Conservation (phyloP, 2,888 invertebrate genomes). For the Mimas tiliae region DNA sequence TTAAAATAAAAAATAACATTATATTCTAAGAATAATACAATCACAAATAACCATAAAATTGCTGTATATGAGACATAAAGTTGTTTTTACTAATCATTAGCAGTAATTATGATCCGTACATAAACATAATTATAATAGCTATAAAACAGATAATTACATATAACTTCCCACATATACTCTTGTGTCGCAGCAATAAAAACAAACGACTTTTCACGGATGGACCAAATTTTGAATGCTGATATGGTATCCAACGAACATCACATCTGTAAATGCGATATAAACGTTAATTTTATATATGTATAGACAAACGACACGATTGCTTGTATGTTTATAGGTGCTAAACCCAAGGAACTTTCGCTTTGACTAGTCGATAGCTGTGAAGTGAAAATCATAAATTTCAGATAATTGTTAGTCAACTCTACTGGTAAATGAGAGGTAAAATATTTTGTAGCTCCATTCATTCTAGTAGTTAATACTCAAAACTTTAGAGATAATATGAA, state of each 20-base stretch:
- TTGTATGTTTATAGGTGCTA: too few species aligned
- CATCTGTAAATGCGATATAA: neutral
- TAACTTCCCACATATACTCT: constrained; percentile 40
- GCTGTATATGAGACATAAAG: constrained; percentile 17
- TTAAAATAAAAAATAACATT: constrained; percentile 12
- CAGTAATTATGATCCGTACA: constrained; percentile 30
- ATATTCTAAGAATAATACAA: constrained; percentile 15
- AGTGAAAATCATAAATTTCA: neutral
- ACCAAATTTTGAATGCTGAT: neutral
- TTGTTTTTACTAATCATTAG: constrained; percentile 28
- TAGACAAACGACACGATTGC: neutral
- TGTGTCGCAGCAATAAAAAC: constrained; percentile 26
- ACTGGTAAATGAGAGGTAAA: neutral
- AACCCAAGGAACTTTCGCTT: too few species aligned
- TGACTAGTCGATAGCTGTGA: neutral
- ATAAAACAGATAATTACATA: constrained; percentile 40
- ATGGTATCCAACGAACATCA: neutral
- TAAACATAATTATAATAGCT: constrained; percentile 38
- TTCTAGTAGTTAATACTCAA: neutral
- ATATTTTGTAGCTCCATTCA: neutral
- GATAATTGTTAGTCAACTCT: too few species aligned
- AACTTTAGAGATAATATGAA: neutral
- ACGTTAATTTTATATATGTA: too few species aligned
- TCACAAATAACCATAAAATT: constrained; percentile 23
- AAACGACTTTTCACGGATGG: constrained; percentile 6